Percentiles rank a stretch among this genome's conserved stretches.
Evolutionary conservation across 2,797 vertebrate species (phyloP).

Genomic region (Orestias chungarensis): DNA sequence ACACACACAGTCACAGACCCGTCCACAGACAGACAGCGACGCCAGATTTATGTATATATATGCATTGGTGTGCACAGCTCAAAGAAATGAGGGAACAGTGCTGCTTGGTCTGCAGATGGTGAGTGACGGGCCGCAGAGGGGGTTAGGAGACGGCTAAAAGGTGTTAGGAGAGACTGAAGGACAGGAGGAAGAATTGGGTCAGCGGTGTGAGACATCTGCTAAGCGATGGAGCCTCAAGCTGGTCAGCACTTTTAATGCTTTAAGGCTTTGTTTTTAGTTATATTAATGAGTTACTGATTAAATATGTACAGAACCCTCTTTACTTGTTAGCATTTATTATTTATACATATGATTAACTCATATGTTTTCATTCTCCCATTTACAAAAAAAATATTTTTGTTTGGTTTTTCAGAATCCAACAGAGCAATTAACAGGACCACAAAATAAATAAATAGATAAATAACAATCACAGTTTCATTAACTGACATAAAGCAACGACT

Average conservation of each 20-base stretch:
- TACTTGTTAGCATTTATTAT: neutral
- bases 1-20: conserved; percentile 48
- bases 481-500: too few relatives aligned
- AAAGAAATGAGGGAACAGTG: conserved; percentile 62
- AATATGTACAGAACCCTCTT: neutral
- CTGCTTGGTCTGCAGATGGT: conserved; percentile 59
- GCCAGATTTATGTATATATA: conserved; percentile 81
- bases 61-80: conserved; percentile 65
- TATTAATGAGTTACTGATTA: neutral
- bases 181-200: conserved; percentile 28
- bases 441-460: too few relatives aligned
- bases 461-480: too few relatives aligned
- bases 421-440: neutral
- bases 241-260: neutral
- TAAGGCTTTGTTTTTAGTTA: neutral
- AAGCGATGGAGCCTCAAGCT: conserved; percentile 34
- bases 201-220: conserved; percentile 65
- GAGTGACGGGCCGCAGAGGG: conserved; percentile 53
- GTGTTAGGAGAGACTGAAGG: conserved; percentile 64
- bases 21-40: conserved; percentile 41
- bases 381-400: neutral
- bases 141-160: conserved; percentile 30
- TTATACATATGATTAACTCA: neutral
- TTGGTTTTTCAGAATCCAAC: neutral
- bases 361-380: neutral